Evolutionary conservation across 1,140 invertebrate species (phyloP).

Genomic region (Phocides pigmalion): DNA sequence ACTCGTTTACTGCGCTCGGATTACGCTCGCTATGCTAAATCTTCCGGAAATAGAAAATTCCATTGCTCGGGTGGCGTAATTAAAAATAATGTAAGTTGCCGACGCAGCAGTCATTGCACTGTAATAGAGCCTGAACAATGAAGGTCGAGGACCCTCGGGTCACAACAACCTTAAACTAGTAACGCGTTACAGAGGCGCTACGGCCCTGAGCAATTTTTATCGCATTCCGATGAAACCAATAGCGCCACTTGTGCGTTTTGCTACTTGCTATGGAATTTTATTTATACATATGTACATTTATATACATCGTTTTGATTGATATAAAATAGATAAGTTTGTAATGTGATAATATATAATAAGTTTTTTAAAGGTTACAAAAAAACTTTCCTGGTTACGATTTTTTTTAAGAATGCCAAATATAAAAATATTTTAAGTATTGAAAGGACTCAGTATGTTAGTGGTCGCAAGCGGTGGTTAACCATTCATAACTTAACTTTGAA

Average conservation of each 20-base stretch:
- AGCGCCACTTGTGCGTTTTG: constrained; percentile 10
- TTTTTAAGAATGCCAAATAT: too few species aligned
- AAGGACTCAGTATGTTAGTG: too few species aligned
- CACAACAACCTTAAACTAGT: constrained; percentile 59
- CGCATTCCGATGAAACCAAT: constrained; percentile 28
- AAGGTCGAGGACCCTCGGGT: constrained; percentile 74
- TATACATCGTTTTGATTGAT: too few species aligned
- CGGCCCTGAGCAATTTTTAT: constrained; percentile 29
- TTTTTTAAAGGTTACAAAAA: too few species aligned
- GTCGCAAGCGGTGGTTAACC: too few species aligned
- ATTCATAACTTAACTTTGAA: too few species aligned
- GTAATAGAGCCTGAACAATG: constrained; percentile 72
- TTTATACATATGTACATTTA: too few species aligned
- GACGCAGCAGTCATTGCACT: constrained; percentile 56
- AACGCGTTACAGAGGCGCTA: constrained; percentile 36
- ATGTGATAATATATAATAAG: too few species aligned
- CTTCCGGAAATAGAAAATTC: constrained; percentile 28
- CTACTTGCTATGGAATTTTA: background rate
- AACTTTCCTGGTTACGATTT: too few species aligned
- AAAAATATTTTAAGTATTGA: too few species aligned
- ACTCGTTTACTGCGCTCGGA: background rate
- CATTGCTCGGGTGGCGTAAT: constrained; percentile 34
- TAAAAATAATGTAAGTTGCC: constrained; percentile 37
- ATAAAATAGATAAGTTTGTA: too few species aligned
- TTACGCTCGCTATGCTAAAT: background rate